These are phyloP conservation scores for Salvelinus fontinalis DNA, from an alignment of 2,113 vertebrate genomes.

Conservation along the genomic window DNA sequence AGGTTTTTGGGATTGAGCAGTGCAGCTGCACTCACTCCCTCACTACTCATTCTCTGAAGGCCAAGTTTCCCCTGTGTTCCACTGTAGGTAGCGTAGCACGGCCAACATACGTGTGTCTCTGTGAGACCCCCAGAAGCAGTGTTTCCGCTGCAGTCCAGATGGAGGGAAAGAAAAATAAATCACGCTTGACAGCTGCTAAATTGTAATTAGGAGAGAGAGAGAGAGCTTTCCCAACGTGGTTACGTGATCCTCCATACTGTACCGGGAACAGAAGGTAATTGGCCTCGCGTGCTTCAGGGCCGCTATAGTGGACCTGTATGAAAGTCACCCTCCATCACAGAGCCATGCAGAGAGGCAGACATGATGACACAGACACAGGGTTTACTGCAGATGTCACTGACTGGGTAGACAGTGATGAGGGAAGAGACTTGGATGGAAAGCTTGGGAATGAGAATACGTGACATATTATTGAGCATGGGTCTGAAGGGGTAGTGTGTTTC, in stretches of 20 bases:
- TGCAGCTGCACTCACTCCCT: not conserved
- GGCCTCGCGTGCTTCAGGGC: not conserved
- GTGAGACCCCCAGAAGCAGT: not conserved
- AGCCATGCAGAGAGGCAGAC: not conserved
- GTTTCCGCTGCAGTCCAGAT: slow-evolving; percentile 5
- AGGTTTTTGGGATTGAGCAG: not conserved
- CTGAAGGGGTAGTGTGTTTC: slow-evolving; percentile 1
- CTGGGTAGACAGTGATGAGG: not conserved
- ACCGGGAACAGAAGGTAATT: slow-evolving; percentile 8
- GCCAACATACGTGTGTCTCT: not conserved
- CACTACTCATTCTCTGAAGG: not conserved
- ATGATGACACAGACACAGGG: not conserved
- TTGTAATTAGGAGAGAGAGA: slow-evolving; percentile 17
- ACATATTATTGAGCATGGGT: not conserved
- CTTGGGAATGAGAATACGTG: too few species aligned
- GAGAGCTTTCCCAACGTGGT: slow-evolving; percentile 1
- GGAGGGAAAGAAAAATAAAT: slow-evolving; percentile 17
- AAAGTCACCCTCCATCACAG: not conserved
- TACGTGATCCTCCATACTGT: not conserved
- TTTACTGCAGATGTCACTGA: too few species aligned
- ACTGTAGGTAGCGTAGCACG: not conserved
- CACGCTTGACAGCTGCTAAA: slow-evolving; percentile 13
- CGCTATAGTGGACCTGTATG: not conserved
- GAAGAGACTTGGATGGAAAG: not conserved
- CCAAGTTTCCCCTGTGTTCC: not conserved